Base-by-base conservation (phyloP, 1,140 invertebrate species). In the Scaptomyza hsui region DNA sequence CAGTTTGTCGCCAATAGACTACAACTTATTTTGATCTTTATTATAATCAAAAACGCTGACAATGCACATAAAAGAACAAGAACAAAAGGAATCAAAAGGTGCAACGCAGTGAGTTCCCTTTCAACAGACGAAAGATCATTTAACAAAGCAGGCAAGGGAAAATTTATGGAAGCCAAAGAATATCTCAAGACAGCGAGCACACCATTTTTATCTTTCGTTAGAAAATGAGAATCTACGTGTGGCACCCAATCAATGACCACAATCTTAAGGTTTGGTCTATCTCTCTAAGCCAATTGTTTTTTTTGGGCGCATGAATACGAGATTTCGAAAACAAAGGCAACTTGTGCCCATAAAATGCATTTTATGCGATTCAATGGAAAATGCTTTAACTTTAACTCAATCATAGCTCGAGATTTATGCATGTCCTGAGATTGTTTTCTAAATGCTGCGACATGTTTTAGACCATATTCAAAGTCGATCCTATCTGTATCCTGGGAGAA, bases 151-250 rank as follows among this genome's bases (percentile, higher is more conserved):
- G 60, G 59, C 79, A 85, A 81, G 78, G 78, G 78, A 60, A 81
- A 75, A 75, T 83, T 83, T 78, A 72, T 86, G 37, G 47, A 48
- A 47, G 59, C 62, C 62, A 72, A 65, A 42, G 53, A 60, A 51
- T 55, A 59, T 53, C 53, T 53, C 19, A 74, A 59, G 51, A 49
- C 47, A 69, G 71, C 65, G 72, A 57, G 59, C 26, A 65, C 49
- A 63, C 64, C 77, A 88, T 86, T 89, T 86, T 89, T 88, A 88
- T 88, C 85, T 88, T 88, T 88, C 82, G 78, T 83, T 83, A 79
- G 82, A 88, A 88, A 88, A 76, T 88, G 69, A 78, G 67, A 89
- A 89, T 89, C 82, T 86, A 68, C 59, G 78, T 81, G 80, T 85
- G 82, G 65, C 62, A 56, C 68, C 70, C 72, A 89, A 89, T 89